These are phyloP conservation scores for Takifugu rubripes DNA, from an alignment of 2,797 vertebrate species.

Conservation along the genomic window DNA sequence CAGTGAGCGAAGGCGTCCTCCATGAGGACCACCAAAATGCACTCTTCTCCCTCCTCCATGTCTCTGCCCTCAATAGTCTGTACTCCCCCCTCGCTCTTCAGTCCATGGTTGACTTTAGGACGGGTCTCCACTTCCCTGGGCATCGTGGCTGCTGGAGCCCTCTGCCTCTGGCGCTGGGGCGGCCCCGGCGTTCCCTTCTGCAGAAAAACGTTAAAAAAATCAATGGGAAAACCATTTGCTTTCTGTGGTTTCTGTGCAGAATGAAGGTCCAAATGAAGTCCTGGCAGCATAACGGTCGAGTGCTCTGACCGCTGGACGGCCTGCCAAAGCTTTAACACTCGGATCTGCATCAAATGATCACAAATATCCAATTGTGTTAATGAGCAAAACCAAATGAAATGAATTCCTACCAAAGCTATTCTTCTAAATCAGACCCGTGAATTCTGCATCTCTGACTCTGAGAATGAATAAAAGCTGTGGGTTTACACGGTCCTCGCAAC, in stretches of 20 bases:
- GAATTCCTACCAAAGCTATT: too few species aligned
- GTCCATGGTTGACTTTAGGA: conserved; percentile 70
- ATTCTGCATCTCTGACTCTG: not conserved
- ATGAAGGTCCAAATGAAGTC: too few species aligned
- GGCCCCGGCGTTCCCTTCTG: conserved; percentile 77
- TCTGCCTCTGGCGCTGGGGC: conserved; percentile 76
- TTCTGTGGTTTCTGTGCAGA: not conserved
- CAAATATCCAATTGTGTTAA: too few species aligned
- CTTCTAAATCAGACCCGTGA: too few species aligned
- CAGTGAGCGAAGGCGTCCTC: conserved; percentile 56
- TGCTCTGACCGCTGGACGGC: too few species aligned
- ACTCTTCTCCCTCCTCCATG: conserved; percentile 21
- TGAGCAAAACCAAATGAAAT: too few species aligned
- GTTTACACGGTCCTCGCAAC: too few species aligned
- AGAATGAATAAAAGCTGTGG: too few species aligned
- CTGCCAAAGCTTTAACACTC: too few species aligned
- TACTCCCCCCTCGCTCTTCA: conserved; percentile 1
- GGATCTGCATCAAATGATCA: too few species aligned
- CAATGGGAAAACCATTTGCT: not conserved
- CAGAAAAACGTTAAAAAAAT: conserved; percentile 6
- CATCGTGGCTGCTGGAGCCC: conserved; percentile 77
- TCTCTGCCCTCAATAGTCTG: conserved; percentile 5
- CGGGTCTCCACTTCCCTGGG: conserved; percentile 76
- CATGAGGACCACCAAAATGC: conserved; percentile 22
- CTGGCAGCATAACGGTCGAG: too few species aligned